A percentile compares a stretch with the other conserved stretches of the same genome.
phyloP scores from a whole-genome alignment of 2,888 invertebrate species.

The Ophioninae sp. region DNA sequence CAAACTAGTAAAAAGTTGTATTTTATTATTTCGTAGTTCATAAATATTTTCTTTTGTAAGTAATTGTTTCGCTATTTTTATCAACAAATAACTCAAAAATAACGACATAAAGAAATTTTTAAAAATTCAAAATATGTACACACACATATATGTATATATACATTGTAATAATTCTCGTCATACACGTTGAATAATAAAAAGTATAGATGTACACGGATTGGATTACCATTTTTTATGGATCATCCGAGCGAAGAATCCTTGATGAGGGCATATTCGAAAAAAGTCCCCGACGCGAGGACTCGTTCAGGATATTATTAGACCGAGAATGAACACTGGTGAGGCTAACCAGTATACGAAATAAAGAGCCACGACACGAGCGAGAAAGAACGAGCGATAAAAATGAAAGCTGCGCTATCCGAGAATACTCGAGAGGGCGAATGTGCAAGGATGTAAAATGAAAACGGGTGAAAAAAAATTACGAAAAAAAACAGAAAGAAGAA shows the following conservation, averaged over 20 bases:
- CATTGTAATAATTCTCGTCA: constrained; percentile 19
- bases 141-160: too few relatives aligned
- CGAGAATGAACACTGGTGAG: constrained; percentile 40
- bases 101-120: too few relatives aligned
- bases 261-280: constrained; percentile 25
- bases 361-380: neutral
- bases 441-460: constrained; percentile 51
- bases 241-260: constrained; percentile 54
- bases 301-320: constrained; percentile 54
- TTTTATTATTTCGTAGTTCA: too few relatives aligned
- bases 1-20: too few relatives aligned
- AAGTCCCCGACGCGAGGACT: constrained; percentile 10
- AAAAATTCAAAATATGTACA: too few relatives aligned
- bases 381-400: constrained; percentile 49
- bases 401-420: constrained; percentile 49
- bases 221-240: constrained; percentile 58
- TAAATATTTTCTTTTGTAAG: too few relatives aligned
- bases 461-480: too few relatives aligned
- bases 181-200: constrained; percentile 15
- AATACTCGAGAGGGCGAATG: constrained; percentile 35
- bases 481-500: too few relatives aligned
- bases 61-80: too few relatives aligned
- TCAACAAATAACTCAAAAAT: too few relatives aligned
- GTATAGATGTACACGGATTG: constrained; percentile 37
- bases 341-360: constrained; percentile 16